Conservation (phyloP, 2,113 vertebrate species). For the Oncorhynchus tshawytscha region DNA sequence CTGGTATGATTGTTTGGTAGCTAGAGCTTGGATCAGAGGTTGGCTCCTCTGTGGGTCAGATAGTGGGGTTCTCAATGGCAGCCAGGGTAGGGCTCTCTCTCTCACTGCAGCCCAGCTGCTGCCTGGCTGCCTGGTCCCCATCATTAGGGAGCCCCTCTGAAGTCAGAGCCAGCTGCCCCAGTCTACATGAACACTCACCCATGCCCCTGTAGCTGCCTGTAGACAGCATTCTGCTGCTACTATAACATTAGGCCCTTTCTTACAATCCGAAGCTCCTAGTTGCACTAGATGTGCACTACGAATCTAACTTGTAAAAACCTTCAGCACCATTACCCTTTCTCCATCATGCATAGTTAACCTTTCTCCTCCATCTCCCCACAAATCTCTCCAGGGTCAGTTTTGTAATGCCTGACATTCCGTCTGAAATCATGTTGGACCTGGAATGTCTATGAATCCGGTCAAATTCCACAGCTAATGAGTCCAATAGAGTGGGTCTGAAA, state of each 20-base stretch:
- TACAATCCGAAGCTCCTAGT: no score
- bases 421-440: conserved; percentile 41
- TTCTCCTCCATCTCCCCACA: not conserved
- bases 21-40: conserved; percentile 3
- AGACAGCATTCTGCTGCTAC: not conserved
- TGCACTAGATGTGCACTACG: not conserved
- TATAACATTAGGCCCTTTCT: not conserved
- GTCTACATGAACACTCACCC: conserved; percentile 22
- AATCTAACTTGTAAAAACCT: not conserved
- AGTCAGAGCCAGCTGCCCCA: conserved; percentile 50
- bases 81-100: not conserved
- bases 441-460: conserved; percentile 29
- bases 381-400: conserved; percentile 19
- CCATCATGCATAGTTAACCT: not conserved
- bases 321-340: not conserved
- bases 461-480: conserved; percentile 61
- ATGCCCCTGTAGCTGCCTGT: not conserved
- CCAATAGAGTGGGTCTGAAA: conserved; percentile 35
- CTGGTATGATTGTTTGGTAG: conserved; percentile 53
- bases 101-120: conserved; percentile 53
- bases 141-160: conserved; percentile 43
- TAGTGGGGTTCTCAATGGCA: conserved; percentile 43
- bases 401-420: conserved; percentile 42
- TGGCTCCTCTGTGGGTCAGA: conserved; percentile 48
- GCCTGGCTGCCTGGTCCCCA: not conserved